Evolutionary conservation across 2,797 vertebrate species (phyloP).

Genomic region (Sciurus carolinensis): DNA sequence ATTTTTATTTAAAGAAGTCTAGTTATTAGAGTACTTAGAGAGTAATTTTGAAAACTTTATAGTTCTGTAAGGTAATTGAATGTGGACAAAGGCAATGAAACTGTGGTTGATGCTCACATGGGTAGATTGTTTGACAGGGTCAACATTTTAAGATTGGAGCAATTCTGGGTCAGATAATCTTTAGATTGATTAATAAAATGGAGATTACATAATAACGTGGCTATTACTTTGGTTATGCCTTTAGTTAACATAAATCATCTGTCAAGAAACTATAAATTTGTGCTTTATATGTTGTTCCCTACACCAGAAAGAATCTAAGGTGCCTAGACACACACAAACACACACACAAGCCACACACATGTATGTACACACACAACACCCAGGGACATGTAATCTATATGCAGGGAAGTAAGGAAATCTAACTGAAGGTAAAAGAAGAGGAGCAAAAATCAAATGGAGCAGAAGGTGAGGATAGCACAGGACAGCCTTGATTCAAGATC

Average conservation of each 20-base stretch:
- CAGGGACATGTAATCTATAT: not conserved
- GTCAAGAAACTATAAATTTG: conserved; percentile 27
- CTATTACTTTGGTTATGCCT: not conserved
- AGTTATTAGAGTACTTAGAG: not conserved
- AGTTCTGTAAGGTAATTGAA: not conserved
- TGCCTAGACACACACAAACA: not conserved
- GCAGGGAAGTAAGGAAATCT: not conserved
- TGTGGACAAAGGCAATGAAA: conserved; percentile 4
- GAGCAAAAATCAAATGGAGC: conserved; percentile 44
- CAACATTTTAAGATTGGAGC: conserved; percentile 50
- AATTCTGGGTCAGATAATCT: conserved; percentile 55
- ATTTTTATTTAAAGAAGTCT: not conserved
- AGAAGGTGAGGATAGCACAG: not conserved
- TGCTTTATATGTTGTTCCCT: not conserved
- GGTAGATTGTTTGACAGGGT: not conserved
- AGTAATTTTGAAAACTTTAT: conserved; percentile 33
- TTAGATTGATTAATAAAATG: conserved; percentile 55
- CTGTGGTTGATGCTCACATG: conserved; percentile 35
- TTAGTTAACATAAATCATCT: conserved; percentile 56
- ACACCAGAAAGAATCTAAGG: not conserved
- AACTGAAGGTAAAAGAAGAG: conserved; percentile 6
- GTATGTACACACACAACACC: not conserved
- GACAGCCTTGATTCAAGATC: not conserved
- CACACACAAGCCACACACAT: not conserved
- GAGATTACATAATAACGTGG: conserved; percentile 37